phyloP scores from a whole-genome alignment of 2,797 vertebrate species.

The Serranus cabrilla region DNA sequence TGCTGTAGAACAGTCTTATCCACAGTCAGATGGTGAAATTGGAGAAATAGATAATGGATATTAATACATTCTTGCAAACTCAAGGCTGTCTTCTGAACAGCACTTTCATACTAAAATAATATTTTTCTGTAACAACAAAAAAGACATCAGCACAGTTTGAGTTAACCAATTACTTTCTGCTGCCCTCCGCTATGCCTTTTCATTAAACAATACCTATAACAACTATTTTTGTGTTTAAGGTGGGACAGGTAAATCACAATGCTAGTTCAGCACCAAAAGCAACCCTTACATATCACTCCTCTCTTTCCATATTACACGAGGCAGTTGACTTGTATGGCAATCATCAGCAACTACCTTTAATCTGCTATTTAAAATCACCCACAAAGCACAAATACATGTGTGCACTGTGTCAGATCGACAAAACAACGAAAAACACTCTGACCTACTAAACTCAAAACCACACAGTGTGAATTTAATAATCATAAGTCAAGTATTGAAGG shows the following conservation, averaged over 20 bases:
- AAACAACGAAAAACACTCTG: conserved; percentile 18
- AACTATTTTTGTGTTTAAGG: neutral
- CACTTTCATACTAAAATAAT: conserved; percentile 29
- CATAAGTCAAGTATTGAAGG: neutral
- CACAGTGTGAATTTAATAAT: neutral
- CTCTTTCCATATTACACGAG: neutral
- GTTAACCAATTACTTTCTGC: neutral
- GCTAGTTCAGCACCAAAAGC: neutral
- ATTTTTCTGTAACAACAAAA: conserved; percentile 9
- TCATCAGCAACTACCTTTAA: neutral
- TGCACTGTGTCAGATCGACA: neutral
- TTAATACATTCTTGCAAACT: conserved; percentile 24
- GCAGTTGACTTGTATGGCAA: neutral
- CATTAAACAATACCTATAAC: neutral
- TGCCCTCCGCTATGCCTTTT: neutral
- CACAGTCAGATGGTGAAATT: conserved; percentile 21
- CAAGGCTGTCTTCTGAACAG: conserved; percentile 35
- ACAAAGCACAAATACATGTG: neutral
- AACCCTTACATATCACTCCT: neutral
- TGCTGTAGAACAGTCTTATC: conserved; percentile 14
- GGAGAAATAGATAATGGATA: conserved; percentile 3
- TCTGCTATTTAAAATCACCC: neutral
- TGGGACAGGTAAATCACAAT: conserved; percentile 12
- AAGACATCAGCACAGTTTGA: neutral
- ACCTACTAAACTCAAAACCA: conserved; percentile 31